Percentiles rank a stretch among this genome's conserved stretches.
phyloP scores from a whole-genome alignment of 2,113 vertebrate species.

The Progne subis region DNA sequence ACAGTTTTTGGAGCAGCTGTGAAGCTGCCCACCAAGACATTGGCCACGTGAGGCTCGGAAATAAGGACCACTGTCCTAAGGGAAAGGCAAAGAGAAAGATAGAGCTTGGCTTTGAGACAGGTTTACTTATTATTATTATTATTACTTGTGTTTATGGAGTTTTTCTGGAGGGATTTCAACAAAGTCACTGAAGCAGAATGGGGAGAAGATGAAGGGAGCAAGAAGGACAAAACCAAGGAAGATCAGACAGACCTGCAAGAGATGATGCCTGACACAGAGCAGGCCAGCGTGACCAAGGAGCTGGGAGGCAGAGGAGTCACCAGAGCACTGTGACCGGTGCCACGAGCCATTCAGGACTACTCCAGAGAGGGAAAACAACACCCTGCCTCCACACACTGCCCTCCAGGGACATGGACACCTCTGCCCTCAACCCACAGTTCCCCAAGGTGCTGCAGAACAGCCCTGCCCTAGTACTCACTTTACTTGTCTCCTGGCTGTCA shows the following conservation, averaged over 20 bases:
- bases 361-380: neutral
- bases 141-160: neutral
- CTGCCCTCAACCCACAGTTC: neutral
- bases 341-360: neutral
- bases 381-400: neutral
- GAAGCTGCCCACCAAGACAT: accelerated
- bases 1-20: neutral
- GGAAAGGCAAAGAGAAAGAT: neutral
- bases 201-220: neutral
- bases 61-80: neutral
- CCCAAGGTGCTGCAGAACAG: neutral
- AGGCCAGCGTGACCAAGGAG: neutral
- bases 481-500: conserved; percentile 89
- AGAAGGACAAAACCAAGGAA: neutral
- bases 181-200: neutral
- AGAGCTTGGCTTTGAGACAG: neutral
- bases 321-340: neutral
- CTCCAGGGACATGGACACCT: neutral
- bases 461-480: conserved; percentile 71
- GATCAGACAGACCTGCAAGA: neutral
- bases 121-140: neutral
- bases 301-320: neutral
- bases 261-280: neutral
- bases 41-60: neutral
- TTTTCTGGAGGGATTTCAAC: neutral